Base-by-base conservation (phyloP, 1,140 invertebrate genomes). In the Thaumatotibia leucotreta region DNA sequence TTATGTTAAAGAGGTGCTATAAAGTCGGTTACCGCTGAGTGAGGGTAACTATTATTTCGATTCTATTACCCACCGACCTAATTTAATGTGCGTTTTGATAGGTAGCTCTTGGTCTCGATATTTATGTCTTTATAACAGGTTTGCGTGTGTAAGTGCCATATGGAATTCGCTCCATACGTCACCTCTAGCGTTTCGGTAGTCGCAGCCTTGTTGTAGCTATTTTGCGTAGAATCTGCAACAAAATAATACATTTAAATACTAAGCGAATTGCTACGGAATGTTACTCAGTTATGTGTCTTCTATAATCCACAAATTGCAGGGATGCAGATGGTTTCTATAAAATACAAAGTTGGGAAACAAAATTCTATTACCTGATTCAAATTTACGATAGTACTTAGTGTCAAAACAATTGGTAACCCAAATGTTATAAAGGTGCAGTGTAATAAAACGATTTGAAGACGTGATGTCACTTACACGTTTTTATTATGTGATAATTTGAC, bases 91-190 rank as follows among this genome's bases (percentile, higher is more conserved):
- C 72, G 72, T 66, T 74, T 72, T 66, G 68, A 72, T 73, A 74
- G 63, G 74, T 58, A 29, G 52, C 61, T 22, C 14, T 62, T 31
- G 66, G 66, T 69, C 61, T 65, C 64, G 50, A 64, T 77, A 75
- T 81, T 85, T 81, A 87, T 82, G 78, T 85, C 82, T 87, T 80
- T 82, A 87, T 85, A 85, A 77, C 74, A 33, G 52, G 72, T 72
- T 83, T 65, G 85, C 85, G 85, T 88, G 85, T 72, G 73, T 70
- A 66, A 74, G 35, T 63, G 67, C 72, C 73, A 70, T 82, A 79
- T 69, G 22, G 52, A 66, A 29, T 33, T 65, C 70, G 70, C 74
- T 66, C 72, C 64, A 61, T 75, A 74, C 71, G 71, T 79, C 69
- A 72, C 58, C 52, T 52, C 1, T n/a, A 5, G 23, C 27, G 52